Evolutionary conservation across 2,113 vertebrate genomes (phyloP).

Genomic region (Andinoacara biseriatus): DNA sequence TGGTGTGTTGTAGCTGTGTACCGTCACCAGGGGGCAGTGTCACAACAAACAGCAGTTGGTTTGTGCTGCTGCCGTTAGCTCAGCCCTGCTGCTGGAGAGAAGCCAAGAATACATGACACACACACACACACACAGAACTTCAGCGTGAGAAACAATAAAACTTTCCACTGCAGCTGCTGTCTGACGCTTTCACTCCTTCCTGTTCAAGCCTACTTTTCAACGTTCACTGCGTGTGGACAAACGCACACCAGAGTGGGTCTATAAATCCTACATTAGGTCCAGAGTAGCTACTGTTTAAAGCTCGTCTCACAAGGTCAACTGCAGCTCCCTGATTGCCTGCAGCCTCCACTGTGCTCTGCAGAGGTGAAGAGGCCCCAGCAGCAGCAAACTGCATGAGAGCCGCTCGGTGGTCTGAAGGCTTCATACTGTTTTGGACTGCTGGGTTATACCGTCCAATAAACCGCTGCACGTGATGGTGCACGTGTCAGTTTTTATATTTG

Average conservation of each 20-base stretch:
- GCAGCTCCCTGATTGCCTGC: not conserved
- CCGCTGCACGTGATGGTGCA: no score
- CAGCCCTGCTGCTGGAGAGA: no score
- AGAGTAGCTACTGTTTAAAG: not conserved
- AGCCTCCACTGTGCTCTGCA: not conserved
- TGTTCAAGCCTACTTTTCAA: not conserved
- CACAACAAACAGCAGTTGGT: not conserved
- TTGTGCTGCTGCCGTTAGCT: no score
- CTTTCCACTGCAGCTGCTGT: not conserved
- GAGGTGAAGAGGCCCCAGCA: fast-evolving
- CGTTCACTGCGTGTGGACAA: not conserved
- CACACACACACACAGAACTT: not conserved
- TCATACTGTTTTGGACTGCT: not conserved
- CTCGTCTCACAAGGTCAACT: not conserved
- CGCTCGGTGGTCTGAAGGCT: not conserved
- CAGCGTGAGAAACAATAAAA: fast-evolving
- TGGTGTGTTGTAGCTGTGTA: not conserved
- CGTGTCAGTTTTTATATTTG: no score
- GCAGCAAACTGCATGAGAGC: not conserved
- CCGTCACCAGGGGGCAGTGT: not conserved
- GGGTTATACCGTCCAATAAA: no score
- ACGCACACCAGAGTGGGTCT: not conserved
- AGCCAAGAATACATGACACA: no score
- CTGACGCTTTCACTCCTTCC: not conserved
- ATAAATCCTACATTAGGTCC: not conserved